Conservation (phyloP, 2,888 invertebrate species). For the Plebejus melissa region DNA sequence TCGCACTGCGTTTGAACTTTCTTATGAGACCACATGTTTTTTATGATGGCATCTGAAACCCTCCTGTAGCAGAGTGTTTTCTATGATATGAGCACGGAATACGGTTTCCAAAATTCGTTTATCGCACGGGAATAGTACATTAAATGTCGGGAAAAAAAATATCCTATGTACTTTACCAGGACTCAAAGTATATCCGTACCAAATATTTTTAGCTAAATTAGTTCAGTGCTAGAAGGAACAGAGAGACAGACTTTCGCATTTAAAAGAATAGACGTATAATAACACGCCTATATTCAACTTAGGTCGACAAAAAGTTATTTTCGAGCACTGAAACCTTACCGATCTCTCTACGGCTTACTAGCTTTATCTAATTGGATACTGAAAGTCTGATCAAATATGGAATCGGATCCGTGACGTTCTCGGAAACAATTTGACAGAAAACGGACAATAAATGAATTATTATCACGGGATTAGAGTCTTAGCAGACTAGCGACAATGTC, state of each 20-base stretch:
- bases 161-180: no score
- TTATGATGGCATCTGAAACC: not conserved
- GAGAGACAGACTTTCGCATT: no score
- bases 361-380: constrained; percentile 11
- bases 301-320: not conserved
- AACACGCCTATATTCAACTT: not conserved
- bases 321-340: not conserved
- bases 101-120: no score
- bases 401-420: constrained; percentile 9
- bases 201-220: no score
- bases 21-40: not conserved
- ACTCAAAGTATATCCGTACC: no score
- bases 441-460: constrained; percentile 30
- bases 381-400: constrained; percentile 13
- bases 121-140: no score
- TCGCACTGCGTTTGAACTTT: not conserved
- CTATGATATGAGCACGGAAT: not conserved
- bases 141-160: no score
- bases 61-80: not conserved
- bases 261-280: no score
- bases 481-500: not conserved
- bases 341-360: constrained; percentile 5
- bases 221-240: no score
- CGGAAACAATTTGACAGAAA: constrained; percentile 26
- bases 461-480: constrained; percentile 12